Evolutionary conservation across 2,797 vertebrate genomes (phyloP), one percentile per base, ranked within the genome.

Genomic region (Echiichthys vipera): DNA sequence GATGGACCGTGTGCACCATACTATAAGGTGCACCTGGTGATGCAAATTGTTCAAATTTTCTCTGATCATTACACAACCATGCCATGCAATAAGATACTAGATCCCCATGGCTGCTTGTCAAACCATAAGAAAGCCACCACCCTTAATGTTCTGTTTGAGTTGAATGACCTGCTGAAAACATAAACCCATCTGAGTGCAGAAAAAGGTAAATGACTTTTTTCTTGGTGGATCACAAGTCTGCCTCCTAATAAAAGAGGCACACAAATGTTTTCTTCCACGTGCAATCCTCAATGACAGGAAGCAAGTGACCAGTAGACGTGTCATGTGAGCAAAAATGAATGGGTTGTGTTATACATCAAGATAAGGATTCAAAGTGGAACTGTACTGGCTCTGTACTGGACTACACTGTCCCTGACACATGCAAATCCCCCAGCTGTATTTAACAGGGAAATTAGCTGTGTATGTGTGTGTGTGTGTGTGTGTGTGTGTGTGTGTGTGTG

Each of bases 301-400:
- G 57, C n/a, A 9, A 37, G 39, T 36, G 29, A 46, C 29, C 62
- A 51, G 14, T 29, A 13, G 15, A 49, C 10, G 22, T 46, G 61
- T 64, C 42, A 22, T 62, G 22, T 68, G 29, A 29, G 34, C 39
- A 45, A 27, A 49, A 62, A 66, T 70, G 49, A 76, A 79, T 65
- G 25, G 1, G 17, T 70, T 70, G 59, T 40, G 75, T 40, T 57
- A 51, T 64, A 46, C 15, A 32, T 58, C 12, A 58, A 80, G 91
- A 92, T 89, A 90, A 87, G 51, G 62, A 91, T 89, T 93, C 86
- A 93, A 93, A 92, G 82, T 34, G 82, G 83, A 78, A 74, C 61
- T 54, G 86, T 65, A 53, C 62, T 1, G n/a, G 46, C 62, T 84
- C 66, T 80, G 57, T 79, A 25, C 77, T 58, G 43, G 54, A 80